Evolutionary conservation across 2,888 invertebrate species (phyloP).

Genomic region (Galerucella pusilla): DNA sequence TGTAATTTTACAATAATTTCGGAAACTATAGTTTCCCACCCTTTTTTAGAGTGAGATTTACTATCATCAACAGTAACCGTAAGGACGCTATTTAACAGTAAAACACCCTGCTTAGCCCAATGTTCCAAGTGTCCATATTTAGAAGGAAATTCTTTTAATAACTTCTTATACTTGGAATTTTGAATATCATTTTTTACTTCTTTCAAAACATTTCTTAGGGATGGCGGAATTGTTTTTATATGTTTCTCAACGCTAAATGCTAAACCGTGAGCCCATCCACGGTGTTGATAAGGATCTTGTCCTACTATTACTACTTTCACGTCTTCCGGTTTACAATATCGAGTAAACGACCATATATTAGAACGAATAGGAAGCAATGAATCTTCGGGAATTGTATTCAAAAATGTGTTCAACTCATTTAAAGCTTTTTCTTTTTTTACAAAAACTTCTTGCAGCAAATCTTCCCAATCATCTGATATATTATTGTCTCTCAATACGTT

Average conservation of each 20-base stretch:
- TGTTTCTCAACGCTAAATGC: constrained; percentile 22
- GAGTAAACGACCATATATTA: constrained; percentile 20
- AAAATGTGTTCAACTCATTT: constrained; percentile 8
- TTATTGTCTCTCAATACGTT: constrained; percentile 10
- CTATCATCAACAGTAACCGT: constrained; percentile 1
- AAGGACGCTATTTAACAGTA: constrained; percentile 22
- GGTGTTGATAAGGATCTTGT: constrained; percentile 22
- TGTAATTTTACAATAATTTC: constrained; percentile 10
- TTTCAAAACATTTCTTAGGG: constrained; percentile 12
- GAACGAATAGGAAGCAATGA: constrained; percentile 8
- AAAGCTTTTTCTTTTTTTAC: constrained; percentile 11
- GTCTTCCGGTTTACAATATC: constrained; percentile 9
- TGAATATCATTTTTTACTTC: constrained; percentile 21
- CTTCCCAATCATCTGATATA: constrained; percentile 14
- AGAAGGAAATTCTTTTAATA: background rate
- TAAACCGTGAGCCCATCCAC: constrained; percentile 18
- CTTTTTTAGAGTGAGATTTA: constrained; percentile 22
- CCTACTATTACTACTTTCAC: constrained; percentile 24
- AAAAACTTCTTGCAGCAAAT: constrained; percentile 13
- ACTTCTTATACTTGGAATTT: constrained; percentile 1
- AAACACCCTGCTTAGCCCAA: constrained; percentile 22
- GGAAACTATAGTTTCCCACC: constrained; percentile 15
- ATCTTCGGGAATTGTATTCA: constrained; percentile 11
- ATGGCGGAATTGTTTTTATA: constrained; percentile 9
- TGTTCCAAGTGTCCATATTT: constrained; percentile 19